phyloP scores from a whole-genome alignment of 2,888 invertebrate genomes.

The Synanthedon formicaeformis region DNA sequence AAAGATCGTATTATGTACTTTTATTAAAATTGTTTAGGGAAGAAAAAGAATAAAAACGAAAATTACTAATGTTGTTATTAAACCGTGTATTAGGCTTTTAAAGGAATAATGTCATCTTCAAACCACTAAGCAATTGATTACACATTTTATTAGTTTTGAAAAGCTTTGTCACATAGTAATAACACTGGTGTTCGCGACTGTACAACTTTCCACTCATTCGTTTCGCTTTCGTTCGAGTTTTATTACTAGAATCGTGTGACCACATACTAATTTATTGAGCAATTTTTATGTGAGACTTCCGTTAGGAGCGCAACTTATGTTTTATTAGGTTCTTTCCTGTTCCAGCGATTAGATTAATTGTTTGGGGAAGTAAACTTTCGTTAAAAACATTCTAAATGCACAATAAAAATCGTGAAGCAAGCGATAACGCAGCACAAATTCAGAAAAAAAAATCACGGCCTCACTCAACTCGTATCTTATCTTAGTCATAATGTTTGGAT shows the following conservation, averaged over 20 bases:
- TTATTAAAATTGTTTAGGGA: too few species aligned
- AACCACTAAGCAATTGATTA: constrained; percentile 6
- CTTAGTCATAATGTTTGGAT: too few species aligned
- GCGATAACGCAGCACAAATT: too few species aligned
- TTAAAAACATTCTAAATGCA: background rate
- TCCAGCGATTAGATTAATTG: background rate
- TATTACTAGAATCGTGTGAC: constrained; percentile 1
- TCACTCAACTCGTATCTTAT: too few species aligned
- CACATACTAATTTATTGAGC: background rate
- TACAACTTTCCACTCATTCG: constrained; percentile 12
- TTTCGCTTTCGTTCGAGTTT: constrained; percentile 9
- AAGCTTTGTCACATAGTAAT: background rate
- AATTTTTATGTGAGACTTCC: background rate
- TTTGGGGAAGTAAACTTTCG: background rate
- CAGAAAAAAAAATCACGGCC: too few species aligned
- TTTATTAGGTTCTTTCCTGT: background rate
- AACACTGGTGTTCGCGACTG: background rate
- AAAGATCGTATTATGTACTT: too few species aligned
- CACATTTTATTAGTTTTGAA: constrained; percentile 8
- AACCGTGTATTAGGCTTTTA: too few species aligned
- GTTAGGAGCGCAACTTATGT: background rate
- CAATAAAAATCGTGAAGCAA: too few species aligned
- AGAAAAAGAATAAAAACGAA: too few species aligned
- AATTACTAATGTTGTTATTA: too few species aligned
- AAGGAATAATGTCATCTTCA: too few species aligned